These are phyloP conservation scores for Lasiurus cinereus DNA, from an alignment of 2,113 vertebrate genomes.

Conservation along the genomic window DNA sequence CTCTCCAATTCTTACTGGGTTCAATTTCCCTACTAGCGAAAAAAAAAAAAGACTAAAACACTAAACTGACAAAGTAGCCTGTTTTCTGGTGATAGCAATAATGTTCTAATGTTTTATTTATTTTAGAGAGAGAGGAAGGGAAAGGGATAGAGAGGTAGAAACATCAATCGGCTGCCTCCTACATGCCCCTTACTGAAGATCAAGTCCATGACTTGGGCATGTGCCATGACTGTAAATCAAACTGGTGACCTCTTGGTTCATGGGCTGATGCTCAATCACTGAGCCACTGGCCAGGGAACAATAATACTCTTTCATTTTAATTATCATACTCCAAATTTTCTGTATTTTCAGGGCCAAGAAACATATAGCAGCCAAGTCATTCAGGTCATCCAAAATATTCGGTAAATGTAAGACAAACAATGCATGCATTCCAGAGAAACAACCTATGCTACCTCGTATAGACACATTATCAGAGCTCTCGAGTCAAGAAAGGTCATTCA, in stretches of 20 bases:
- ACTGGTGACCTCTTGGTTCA: too few species aligned
- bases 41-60: not conserved
- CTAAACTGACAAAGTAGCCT: constrained; percentile 11
- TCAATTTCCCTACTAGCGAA: constrained; percentile 51
- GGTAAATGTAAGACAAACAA: not conserved
- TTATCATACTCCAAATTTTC: constrained; percentile 37
- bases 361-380: not conserved
- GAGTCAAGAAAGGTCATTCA: not conserved
- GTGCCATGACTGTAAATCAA: too few species aligned
- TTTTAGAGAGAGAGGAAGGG: too few species aligned
- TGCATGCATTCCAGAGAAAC: not conserved
- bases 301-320: constrained; percentile 8
- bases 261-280: too few species aligned
- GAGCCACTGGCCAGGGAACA: not conserved
- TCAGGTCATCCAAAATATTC: not conserved
- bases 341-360: constrained; percentile 55
- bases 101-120: too few species aligned
- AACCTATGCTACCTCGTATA: not conserved
- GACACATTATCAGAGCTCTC: not conserved
- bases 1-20: not conserved
- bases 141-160: too few species aligned
- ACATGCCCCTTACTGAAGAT: too few species aligned
- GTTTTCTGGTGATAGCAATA: constrained; percentile 43
- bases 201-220: too few species aligned
- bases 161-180: too few species aligned